phyloP scores from a whole-genome alignment of 2,797 vertebrate genomes.

The Urocyon cinereoargenteus region DNA sequence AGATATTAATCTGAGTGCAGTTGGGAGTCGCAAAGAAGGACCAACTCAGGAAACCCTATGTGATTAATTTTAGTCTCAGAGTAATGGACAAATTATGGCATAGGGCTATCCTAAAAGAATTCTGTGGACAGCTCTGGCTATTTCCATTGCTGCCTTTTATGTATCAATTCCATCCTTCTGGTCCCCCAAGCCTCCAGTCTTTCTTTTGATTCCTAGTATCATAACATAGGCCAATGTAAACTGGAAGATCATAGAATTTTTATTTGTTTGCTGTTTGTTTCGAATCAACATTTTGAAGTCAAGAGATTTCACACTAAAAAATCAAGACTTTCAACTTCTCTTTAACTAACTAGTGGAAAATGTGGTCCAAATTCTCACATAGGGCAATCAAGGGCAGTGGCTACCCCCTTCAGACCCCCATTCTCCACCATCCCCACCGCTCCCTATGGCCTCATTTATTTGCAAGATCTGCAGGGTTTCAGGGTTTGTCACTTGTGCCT shows the following conservation, averaged over 20 bases:
- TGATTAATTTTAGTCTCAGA: constrained; percentile 12
- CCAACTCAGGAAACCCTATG: not conserved
- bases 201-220: not conserved
- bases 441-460: not conserved
- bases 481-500: not conserved
- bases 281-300: constrained; percentile 54
- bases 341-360: not conserved
- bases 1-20: not conserved
- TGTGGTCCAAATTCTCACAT: not conserved
- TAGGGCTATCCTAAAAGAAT: not conserved
- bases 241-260: not conserved
- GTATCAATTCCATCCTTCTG: not conserved
- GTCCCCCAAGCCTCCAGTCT: not conserved
- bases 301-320: constrained; percentile 30
- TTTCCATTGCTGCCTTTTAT: not conserved
- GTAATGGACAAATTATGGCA: not conserved
- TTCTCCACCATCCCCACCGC: not conserved
- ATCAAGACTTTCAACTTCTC: not conserved
- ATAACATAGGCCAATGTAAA: not conserved
- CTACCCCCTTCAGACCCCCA: not conserved
- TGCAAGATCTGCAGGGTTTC: not conserved
- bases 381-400: not conserved
- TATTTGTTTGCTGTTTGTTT: not conserved
- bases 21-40: not conserved
- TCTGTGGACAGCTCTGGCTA: not conserved